These are phyloP conservation scores for Pseudococcus longispinus DNA, from an alignment of 2,888 invertebrate genomes.

Conservation along the genomic window DNA sequence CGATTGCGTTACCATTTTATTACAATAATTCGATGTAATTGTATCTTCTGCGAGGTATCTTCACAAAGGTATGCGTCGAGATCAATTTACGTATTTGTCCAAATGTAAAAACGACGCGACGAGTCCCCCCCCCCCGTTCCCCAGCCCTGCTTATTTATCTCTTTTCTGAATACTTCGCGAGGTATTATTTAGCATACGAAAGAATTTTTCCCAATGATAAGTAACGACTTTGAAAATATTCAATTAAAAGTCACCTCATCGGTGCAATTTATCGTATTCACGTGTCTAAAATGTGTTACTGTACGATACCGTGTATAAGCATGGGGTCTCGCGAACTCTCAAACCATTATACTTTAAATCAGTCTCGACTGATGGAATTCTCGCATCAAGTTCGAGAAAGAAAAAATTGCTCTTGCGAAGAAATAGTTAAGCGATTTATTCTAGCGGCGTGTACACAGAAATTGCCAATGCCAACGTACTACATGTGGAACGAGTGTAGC, in stretches of 20 bases:
- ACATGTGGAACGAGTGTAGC: background rate
- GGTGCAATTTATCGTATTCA: conserved; percentile 8
- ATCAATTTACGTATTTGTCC: background rate
- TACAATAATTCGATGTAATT: background rate
- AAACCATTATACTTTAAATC: background rate
- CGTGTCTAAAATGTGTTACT: background rate
- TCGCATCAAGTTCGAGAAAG: background rate
- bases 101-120: background rate
- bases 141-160: background rate
- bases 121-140: too few species aligned
- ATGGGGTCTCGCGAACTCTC: background rate
- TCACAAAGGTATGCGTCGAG: background rate
- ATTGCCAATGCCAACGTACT: background rate
- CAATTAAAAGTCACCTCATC: background rate
- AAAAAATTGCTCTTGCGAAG: conserved; percentile 18
- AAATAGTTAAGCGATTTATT: conserved; percentile 1
- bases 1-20: background rate
- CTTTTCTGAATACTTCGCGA: background rate
- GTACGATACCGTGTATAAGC: background rate
- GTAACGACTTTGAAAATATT: background rate
- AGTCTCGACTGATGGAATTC: background rate
- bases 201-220: background rate
- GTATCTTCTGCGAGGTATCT: background rate
- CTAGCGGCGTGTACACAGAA: conserved; percentile 4
- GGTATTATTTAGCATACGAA: background rate